phyloP scores from a whole-genome alignment of 1,140 invertebrate genomes.

The Triops cancriformis region DNA sequence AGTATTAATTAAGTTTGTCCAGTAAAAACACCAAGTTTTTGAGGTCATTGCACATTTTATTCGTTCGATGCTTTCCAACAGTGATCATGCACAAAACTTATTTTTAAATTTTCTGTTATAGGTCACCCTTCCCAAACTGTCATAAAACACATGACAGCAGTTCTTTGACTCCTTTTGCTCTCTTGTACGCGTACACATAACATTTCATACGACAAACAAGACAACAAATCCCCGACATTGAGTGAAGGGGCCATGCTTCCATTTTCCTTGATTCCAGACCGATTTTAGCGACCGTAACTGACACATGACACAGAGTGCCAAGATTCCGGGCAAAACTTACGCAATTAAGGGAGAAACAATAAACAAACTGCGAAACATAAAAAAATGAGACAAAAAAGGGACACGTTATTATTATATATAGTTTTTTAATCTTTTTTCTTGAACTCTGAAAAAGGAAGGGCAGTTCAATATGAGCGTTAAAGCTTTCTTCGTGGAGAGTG shows the following conservation, averaged over 20 bases:
- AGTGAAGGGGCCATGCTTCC: not conserved
- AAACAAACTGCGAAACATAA: not conserved
- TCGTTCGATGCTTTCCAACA: not conserved
- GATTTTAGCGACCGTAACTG: not conserved
- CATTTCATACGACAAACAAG: constrained; percentile 5
- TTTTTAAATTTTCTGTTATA: not conserved
- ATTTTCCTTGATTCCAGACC: not conserved
- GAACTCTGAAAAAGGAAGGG: constrained; percentile 13
- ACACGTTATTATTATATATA: not conserved
- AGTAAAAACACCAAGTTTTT: not conserved
- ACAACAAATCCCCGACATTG: not conserved
- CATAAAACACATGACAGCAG: not conserved
- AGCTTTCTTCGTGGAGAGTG: not conserved
- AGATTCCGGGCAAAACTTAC: not conserved
- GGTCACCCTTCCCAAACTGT: not conserved
- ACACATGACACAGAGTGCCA: constrained; percentile 3
- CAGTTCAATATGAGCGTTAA: constrained; percentile 5
- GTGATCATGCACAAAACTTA: not conserved
- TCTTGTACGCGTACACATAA: constrained; percentile 8
- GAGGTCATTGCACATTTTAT: constrained; percentile 7
- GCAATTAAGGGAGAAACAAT: not conserved
- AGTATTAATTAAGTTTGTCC: not conserved
- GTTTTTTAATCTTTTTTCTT: not conserved
- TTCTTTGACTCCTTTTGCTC: not conserved
- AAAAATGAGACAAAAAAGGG: not conserved